Conservation (phyloP, 2,113 vertebrate species). For the Prionailurus viverrinus region DNA sequence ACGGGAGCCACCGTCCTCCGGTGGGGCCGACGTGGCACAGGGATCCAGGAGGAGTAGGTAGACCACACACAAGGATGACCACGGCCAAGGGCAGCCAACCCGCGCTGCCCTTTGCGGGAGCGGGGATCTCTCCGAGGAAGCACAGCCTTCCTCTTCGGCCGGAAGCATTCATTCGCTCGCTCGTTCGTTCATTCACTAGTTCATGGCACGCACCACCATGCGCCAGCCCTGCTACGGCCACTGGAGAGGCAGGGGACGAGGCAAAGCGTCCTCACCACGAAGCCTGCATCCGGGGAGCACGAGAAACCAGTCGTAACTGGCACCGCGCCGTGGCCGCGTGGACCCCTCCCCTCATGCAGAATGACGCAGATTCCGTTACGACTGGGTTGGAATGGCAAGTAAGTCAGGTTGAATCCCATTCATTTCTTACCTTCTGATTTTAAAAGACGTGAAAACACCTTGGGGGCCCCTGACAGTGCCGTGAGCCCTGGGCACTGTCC, state of each 20-base stretch:
- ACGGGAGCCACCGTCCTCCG: background rate
- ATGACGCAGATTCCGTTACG: background rate
- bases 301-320: background rate
- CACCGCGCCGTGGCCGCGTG: accelerated
- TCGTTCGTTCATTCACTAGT: background rate
- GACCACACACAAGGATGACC: background rate
- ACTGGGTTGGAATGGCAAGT: background rate
- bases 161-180: background rate
- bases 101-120: background rate
- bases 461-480: background rate
- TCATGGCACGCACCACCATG: accelerated
- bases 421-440: background rate
- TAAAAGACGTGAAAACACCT: background rate
- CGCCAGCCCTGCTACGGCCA: accelerated
- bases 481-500: accelerated
- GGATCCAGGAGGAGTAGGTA: background rate
- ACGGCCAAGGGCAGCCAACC: accelerated
- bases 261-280: background rate
- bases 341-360: no score
- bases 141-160: background rate
- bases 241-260: background rate
- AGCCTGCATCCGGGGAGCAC: accelerated
- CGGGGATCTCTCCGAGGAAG: background rate
- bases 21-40: accelerated
- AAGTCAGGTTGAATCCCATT: no score